These are phyloP conservation scores for Asarcornis scutulata DNA, from an alignment of 2,113 vertebrate species.

Conservation along the genomic window DNA sequence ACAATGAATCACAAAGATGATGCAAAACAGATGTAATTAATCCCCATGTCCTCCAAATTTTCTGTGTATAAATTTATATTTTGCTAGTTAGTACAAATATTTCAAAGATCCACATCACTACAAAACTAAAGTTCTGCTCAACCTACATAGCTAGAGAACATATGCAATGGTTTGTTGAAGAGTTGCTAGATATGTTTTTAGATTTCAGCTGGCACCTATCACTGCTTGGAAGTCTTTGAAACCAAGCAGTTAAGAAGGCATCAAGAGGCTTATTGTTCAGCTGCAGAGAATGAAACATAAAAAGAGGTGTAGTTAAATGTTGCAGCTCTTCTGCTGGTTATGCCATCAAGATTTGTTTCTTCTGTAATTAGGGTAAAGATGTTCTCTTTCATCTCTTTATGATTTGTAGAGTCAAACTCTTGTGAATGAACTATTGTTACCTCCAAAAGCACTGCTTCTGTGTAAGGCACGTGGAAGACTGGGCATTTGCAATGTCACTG, in stretches of 20 bases:
- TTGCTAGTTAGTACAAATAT: background rate
- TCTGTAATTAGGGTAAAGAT: background rate
- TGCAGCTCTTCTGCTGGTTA: background rate
- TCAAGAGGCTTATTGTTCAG: background rate
- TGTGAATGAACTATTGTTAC: background rate
- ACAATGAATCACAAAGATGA: background rate
- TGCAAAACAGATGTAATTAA: background rate
- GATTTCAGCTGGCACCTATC: background rate
- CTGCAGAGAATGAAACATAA: background rate
- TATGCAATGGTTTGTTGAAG: background rate
- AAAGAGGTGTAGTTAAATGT: background rate
- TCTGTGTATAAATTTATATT: background rate
- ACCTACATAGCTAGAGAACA: background rate
- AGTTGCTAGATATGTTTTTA: background rate
- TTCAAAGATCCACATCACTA: background rate
- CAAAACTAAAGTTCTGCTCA: conserved; percentile 25
- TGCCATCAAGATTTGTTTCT: background rate
- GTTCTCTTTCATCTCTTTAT: background rate
- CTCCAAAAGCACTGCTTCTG: background rate
- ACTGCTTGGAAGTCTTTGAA: background rate
- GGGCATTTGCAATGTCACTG: background rate
- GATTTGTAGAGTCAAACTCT: rapidly evolving
- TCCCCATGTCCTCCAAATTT: background rate
- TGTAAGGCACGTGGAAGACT: background rate
- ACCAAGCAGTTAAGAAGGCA: background rate